Evolutionary conservation across 2,888 invertebrate genomes (phyloP), one percentile per base, ranked within the genome.

Genomic region (Gymnoscelis rufifasciata): DNA sequence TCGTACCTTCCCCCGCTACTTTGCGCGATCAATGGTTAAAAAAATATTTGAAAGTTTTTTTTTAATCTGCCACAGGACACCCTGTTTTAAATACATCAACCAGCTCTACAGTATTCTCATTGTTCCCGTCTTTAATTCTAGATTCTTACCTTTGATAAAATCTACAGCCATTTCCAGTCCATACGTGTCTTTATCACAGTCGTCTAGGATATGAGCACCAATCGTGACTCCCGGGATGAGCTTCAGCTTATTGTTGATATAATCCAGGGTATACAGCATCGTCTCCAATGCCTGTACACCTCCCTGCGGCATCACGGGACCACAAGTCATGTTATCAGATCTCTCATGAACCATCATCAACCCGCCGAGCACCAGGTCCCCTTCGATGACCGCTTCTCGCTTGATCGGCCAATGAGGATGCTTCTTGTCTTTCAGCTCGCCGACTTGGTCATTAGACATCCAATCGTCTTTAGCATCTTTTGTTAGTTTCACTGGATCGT

Each of bases 141-240:
- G n/a, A n/a, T 19, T 19, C 52, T 38, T 84, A 97, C 97, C 97
- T 93, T 97, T 96, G 54, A 97, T 97, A 77, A 97, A 97, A 82
- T 97, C 97, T 10, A 97, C 95, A 10, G 97, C 96, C 93, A 97
- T 97, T 76, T 97, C 97, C 57, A 97, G 88, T 0, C 97, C 97
- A 68, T 97, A 97, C 0, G 97, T 97, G 74, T 97, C 97, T 82
- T 96, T 95, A 88, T 97, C 97, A 78, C 97, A 97, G 79, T 97
- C 97, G 71, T 97, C 97, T 54, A 97, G 89, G 41, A 97, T 93
- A 71, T 97, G 94, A 7, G 96, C 96, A 27, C 97, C 97, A 7
- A 97, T 83, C 3, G 90, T 92, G 41, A 97, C 92, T 40, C 94
- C 94, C 0, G 95, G 95, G 54, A 95, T 87, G 54, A 94, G 83